These are phyloP conservation scores for Enoplosus armatus DNA, from an alignment of 2,797 vertebrate genomes.

Conservation along the genomic window DNA sequence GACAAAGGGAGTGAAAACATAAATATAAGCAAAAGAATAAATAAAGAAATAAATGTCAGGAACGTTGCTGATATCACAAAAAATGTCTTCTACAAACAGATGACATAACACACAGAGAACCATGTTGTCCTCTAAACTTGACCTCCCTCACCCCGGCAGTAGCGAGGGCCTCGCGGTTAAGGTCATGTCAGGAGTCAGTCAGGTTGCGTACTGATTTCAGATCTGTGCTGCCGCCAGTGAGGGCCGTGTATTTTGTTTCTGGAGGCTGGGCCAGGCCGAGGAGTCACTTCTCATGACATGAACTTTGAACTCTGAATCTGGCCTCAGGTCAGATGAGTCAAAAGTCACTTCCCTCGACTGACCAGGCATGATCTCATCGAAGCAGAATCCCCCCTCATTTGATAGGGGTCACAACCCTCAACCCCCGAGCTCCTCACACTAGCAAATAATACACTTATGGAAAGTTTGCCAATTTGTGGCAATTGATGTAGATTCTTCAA, in stretches of 20 bases:
- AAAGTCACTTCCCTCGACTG: constrained; percentile 66
- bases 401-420: constrained; percentile 29
- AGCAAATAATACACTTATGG: not conserved
- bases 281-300: constrained; percentile 66
- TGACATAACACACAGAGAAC: constrained; percentile 19
- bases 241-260: not conserved
- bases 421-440: constrained; percentile 24
- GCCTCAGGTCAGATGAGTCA: constrained; percentile 51
- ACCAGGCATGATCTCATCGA: constrained; percentile 65
- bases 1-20: not conserved
- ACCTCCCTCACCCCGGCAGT: constrained; percentile 27
- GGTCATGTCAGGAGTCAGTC: constrained; percentile 37
- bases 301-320: constrained; percentile 70
- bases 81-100: not conserved
- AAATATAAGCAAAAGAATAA: constrained; percentile 10
- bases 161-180: constrained; percentile 8
- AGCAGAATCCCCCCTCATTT: constrained; percentile 28
- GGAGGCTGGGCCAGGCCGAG: not conserved
- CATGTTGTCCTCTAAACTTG: constrained; percentile 59
- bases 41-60: not conserved
- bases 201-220: constrained; percentile 12
- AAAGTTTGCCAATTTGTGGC: not conserved
- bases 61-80: not conserved
- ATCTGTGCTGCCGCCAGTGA: constrained; percentile 12
- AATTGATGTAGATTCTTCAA: constrained; percentile 5